Base-by-base conservation (phyloP, 2,113 vertebrate species). In the Zeus faber region DNA sequence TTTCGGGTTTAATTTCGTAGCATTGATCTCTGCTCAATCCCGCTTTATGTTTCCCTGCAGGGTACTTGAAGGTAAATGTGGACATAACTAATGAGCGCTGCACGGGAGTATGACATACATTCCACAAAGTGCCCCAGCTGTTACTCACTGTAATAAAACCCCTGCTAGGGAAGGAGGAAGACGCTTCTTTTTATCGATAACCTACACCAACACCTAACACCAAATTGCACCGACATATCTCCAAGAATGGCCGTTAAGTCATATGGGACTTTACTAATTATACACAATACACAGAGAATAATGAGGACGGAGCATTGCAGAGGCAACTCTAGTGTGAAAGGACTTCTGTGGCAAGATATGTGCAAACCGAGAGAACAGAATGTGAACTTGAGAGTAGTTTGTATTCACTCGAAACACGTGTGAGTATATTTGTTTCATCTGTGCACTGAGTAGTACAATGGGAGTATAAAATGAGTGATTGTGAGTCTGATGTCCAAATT, bases 21-120 rank as follows among this genome's bases (percentile, higher is more conserved):
- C 7, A 33, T 58, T 60, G 18, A 21, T 50, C 14, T 57, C 27
- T 53, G 16, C 47, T 41, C 41, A 11, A 16, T 26, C 59, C 14
- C 6, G 14, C 22, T 58, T 69, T 27, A 41, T 63, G 18, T 18
- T n/a, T 74, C 58, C 47, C 51, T 22, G 17, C 22, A 31, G 63
- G 33, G 14, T 21, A 21, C 43, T 18, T 51, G 58, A 26, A 54
- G 17, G 7, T 40, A 22, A 48, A 44, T 39, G 11, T 24, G 35
- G 50, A 24, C 46, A 49, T 50, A 20, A 20, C 46, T 26, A 33
- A 57, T 49, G 4, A 37, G 24, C 18, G 45, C 9, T n/a, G 18
- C 18, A 27, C 44, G 13, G 37, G 41, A 10, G 13, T 26, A 26
- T 26, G 13, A 17, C 40, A 43, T 20, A 9, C 9, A 44, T 17